These are phyloP conservation scores for Apodemia arnacis DNA, from an alignment of 2,888 invertebrate species.

Conservation along the genomic window DNA sequence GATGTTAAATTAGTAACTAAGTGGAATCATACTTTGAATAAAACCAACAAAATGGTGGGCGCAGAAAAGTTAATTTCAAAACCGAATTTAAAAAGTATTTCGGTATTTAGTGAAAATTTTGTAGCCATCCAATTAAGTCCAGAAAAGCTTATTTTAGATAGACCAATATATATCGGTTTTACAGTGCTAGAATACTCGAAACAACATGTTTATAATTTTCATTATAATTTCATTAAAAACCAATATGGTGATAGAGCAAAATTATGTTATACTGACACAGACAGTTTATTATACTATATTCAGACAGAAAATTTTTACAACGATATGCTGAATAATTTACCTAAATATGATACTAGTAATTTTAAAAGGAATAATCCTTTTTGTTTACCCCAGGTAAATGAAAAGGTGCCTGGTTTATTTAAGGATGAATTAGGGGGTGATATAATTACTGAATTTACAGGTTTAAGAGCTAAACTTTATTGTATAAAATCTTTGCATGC, in stretches of 20 bases:
- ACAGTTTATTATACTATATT: conserved; percentile 42
- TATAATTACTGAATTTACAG: conserved; percentile 29
- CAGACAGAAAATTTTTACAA: conserved; percentile 37
- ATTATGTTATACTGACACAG: conserved; percentile 56
- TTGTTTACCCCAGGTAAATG: conserved; percentile 25
- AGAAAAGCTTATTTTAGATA: conserved; percentile 33
- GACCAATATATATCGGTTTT: conserved; percentile 25
- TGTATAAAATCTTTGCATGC: conserved; percentile 9
- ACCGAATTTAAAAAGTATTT: conserved; percentile 51
- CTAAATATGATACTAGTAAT: conserved; percentile 22
- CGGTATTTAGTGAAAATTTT: conserved; percentile 53
- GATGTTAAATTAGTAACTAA: conserved; percentile 23
- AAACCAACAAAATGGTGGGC: not conserved
- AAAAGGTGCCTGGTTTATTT: conserved; percentile 24
- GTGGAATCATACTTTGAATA: conserved; percentile 25
- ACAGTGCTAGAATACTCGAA: conserved; percentile 53
- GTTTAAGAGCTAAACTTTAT: conserved; percentile 25
- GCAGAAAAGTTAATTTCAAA: conserved; percentile 31
- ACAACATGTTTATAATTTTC: conserved; percentile 61
- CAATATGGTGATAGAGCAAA: conserved; percentile 5
- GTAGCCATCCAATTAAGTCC: conserved; percentile 41
- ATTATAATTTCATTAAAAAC: conserved; percentile 30
- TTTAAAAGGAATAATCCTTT: conserved; percentile 23
- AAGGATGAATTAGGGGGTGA: conserved; percentile 36
- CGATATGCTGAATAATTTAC: conserved; percentile 19